Base-by-base conservation (phyloP, 2,797 vertebrate genomes). In the Oreochromis grahami region DNA sequence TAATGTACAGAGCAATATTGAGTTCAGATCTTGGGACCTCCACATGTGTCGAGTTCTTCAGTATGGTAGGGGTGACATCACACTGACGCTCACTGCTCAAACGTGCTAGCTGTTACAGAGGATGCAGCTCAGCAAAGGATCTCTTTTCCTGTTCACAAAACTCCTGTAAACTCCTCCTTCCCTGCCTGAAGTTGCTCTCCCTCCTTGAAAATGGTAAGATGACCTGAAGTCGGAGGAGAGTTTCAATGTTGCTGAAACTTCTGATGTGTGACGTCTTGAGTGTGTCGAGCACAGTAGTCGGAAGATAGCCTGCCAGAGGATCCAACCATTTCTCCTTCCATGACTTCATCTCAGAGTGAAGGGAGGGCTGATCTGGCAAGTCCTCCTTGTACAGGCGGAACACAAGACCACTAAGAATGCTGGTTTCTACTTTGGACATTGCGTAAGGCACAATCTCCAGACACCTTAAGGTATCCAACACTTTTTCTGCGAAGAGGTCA, bases 371-470 rank as follows among this genome's bases (percentile, higher is more conserved):
- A 76, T 97, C 96, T 26, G 96, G 97, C 80, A 97, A 86, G 85
- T 97, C 96, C 41, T 96, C 95, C 90, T 94, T 95, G 91, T 95
- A 97, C 77, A 96, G 84, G 84, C 91, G 91, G 83, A 95, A 92
- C 78, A 95, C 90, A 10, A 96, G 94, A 58, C 90, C 88, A 82
- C 96, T 94, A 10, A 93, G 89, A 86, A 94, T 93, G 92, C 92
- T 94, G 87, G 93, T 96, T 91, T 96, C 95, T 56, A 94, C 93
- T 94, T 96, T 96, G 86, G 96, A 96, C 95, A 97, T 95, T 92
- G 96, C 96, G 51, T 96, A 97, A 96, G 97, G 97, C 96, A 97
- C 97, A 90, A 97, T 95, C 96, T 96, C 96, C 94, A 97, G 92
- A 94, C 96, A 97, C 91, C 87, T 92, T 89, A 97, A 84, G 7